These are phyloP conservation scores for Actinia equina DNA, from an alignment of 64 coral and sea anemone species.

Conservation along the genomic window DNA sequence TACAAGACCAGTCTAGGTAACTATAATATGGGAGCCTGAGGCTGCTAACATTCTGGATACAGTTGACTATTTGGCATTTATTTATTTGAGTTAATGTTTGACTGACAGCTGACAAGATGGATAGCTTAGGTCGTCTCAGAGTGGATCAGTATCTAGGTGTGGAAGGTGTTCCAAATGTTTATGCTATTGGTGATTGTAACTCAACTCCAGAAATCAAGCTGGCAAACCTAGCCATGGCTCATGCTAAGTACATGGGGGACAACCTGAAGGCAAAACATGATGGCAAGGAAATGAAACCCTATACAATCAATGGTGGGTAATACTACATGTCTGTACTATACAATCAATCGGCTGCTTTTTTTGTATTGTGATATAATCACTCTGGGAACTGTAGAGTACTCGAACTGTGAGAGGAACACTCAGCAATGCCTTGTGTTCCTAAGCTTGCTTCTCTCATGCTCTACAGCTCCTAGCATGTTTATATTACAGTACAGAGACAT, in stretches of 20 bases:
- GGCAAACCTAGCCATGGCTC: slow-evolving; percentile 55
- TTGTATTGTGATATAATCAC: too few relatives aligned
- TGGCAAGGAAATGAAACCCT: slow-evolving; percentile 69
- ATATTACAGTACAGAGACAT: too few relatives aligned
- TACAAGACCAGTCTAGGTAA: slow-evolving; percentile 71
- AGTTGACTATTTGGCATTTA: not conserved
- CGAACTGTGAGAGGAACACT: too few relatives aligned
- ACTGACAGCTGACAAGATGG: slow-evolving; percentile 67
- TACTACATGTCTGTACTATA: too few relatives aligned
- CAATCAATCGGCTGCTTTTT: too few relatives aligned
- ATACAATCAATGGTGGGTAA: slow-evolving; percentile 57
- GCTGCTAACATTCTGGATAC: too few relatives aligned
- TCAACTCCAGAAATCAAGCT: slow-evolving; percentile 84
- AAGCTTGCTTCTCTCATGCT: too few relatives aligned
- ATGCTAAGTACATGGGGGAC: slow-evolving; percentile 63
- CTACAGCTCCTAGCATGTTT: too few relatives aligned
- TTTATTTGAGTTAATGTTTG: not conserved
- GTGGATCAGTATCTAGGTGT: slow-evolving; percentile 81
- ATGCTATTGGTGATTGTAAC: slow-evolving; percentile 91
- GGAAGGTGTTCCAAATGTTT: slow-evolving; percentile 64
- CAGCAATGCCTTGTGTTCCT: too few relatives aligned
- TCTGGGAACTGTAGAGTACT: too few relatives aligned
- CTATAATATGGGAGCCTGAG: too few relatives aligned
- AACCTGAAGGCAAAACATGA: slow-evolving; percentile 71
- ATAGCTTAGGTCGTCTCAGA: slow-evolving; percentile 60